Evolutionary conservation across 1,140 invertebrate species (phyloP).

Genomic region (Ips typographus): DNA sequence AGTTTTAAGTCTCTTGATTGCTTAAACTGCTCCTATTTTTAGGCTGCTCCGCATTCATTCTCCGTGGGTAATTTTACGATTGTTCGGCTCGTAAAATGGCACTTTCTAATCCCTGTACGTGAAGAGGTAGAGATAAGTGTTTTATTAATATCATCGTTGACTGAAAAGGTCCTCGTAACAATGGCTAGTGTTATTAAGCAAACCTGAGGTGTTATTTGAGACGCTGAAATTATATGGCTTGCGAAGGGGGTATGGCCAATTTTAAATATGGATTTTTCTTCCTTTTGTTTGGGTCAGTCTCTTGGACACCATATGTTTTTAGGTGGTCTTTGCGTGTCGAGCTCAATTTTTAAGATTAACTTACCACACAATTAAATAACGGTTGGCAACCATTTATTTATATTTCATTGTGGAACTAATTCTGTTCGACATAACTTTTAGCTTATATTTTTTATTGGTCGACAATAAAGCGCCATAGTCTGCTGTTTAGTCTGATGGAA

Average conservation of each 20-base stretch:
- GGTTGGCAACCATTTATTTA: too few species aligned
- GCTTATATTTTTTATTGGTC: neutral
- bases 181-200: constrained; percentile 3
- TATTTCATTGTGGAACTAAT: too few species aligned
- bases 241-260: neutral
- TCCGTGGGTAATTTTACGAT: too few species aligned
- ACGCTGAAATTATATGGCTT: constrained; percentile 5
- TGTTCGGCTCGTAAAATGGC: neutral
- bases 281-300: neutral
- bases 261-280: constrained; percentile 7
- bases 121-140: neutral
- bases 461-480: neutral
- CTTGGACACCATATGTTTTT: constrained; percentile 1
- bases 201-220: constrained; percentile 7
- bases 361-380: too few species aligned
- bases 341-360: too few species aligned
- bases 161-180: neutral
- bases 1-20: constrained; percentile 3
- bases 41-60: neutral
- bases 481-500: constrained; percentile 8
- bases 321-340: neutral
- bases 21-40: neutral
- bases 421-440: too few species aligned
- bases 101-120: neutral
- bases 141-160: constrained; percentile 1